These are phyloP conservation scores for Temnopleurus reevesii DNA, from an alignment of 53 echinoderm and acorn worm species.

Conservation along the genomic window DNA sequence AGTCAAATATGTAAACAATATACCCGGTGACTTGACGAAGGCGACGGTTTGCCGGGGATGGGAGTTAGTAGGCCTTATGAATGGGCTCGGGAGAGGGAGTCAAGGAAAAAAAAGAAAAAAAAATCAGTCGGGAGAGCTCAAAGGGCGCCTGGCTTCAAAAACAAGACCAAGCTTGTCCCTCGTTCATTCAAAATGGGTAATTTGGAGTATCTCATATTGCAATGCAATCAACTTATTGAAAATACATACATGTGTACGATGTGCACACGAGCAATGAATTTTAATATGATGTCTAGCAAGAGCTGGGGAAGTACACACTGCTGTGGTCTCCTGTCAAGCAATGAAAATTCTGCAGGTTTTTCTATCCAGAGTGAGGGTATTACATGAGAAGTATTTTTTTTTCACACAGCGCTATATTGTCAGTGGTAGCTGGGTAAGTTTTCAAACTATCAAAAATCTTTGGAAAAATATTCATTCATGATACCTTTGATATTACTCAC, in stretches of 20 bases:
- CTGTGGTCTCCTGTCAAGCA: neutral
- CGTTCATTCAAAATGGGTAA: slow-evolving; percentile 27
- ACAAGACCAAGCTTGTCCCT: slow-evolving; percentile 52
- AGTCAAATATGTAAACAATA: slow-evolving; percentile 56
- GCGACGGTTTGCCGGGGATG: slow-evolving; percentile 3
- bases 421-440: no score
- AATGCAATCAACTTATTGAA: slow-evolving; percentile 50
- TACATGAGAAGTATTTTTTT: neutral
- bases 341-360: neutral
- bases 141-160: slow-evolving; percentile 8
- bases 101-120: neutral
- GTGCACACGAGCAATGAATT: slow-evolving; percentile 29
- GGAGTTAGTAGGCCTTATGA: neutral
- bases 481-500: no score
- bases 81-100: neutral
- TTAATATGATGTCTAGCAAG: slow-evolving; percentile 55
- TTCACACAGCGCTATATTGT: neutral
- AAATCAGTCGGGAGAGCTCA: slow-evolving; percentile 39
- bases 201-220: slow-evolving; percentile 39
- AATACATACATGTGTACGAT: slow-evolving; percentile 6
- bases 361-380: neutral
- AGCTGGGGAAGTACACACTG: slow-evolving; percentile 19
- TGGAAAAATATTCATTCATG: no score
- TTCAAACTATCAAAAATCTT: no score
- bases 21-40: slow-evolving; percentile 11